Percentiles rank a stretch among this genome's conserved stretches.
These are phyloP conservation scores for Drosophila bocqueti DNA, from an alignment of 1,140 invertebrate species.

Conservation along the genomic window DNA sequence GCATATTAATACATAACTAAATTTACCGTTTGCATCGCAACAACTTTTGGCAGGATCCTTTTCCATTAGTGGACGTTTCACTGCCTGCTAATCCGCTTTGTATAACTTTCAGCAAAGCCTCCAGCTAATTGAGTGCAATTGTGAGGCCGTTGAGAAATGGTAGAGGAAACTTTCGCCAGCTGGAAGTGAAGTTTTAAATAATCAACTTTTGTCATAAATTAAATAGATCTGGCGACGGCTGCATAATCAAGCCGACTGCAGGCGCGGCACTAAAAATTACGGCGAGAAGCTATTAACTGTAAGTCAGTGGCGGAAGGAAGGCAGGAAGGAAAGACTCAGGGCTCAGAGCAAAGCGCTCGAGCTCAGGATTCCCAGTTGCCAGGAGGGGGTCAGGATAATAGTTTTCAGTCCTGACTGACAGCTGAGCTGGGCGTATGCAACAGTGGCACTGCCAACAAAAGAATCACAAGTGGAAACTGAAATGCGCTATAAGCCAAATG, in stretches of 20 bases:
- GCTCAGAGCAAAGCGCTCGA: background rate
- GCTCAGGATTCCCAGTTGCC: slow-evolving; percentile 2
- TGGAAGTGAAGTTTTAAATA: slow-evolving; percentile 49
- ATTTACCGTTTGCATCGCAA: background rate
- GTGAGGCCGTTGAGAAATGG: slow-evolving; percentile 39
- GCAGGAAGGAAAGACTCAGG: slow-evolving; percentile 9
- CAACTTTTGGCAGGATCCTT: slow-evolving; percentile 6
- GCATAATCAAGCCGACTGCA: slow-evolving; percentile 52
- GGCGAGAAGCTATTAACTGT: slow-evolving; percentile 50
- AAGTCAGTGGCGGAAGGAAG: slow-evolving; percentile 33
- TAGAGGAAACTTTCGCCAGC: slow-evolving; percentile 30
- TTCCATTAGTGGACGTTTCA: slow-evolving; percentile 24
- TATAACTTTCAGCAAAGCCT: slow-evolving; percentile 37
- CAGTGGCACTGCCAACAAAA: slow-evolving; percentile 58
- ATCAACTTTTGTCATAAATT: slow-evolving; percentile 66
- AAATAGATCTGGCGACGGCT: slow-evolving; percentile 51
- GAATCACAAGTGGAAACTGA: slow-evolving; percentile 55
- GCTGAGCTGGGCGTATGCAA: slow-evolving; percentile 41
- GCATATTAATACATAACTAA: background rate
- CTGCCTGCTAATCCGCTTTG: slow-evolving; percentile 44
- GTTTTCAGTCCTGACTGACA: slow-evolving; percentile 24
- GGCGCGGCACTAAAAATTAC: slow-evolving; percentile 47
- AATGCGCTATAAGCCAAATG: slow-evolving; percentile 62
- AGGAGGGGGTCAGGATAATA: slow-evolving; percentile 35
- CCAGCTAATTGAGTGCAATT: slow-evolving; percentile 52